Evolutionary conservation across 2,797 vertebrate genomes (phyloP).

Genomic region (Intellagama lesueurii): DNA sequence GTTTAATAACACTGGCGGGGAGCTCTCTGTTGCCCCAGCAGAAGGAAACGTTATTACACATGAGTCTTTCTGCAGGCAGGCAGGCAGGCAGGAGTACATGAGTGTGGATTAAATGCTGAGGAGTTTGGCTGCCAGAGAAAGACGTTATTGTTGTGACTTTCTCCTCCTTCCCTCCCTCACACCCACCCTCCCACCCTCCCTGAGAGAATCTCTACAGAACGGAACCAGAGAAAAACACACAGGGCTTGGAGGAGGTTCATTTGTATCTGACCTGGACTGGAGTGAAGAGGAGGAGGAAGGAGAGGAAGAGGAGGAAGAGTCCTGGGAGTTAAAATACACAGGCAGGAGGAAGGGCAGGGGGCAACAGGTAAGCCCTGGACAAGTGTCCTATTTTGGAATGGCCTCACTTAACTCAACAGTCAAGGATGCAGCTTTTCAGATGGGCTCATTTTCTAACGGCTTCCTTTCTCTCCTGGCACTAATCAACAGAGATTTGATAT

Average conservation of each 20-base stretch:
- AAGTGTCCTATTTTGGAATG: conserved; percentile 47
- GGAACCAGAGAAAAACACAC: conserved; percentile 66
- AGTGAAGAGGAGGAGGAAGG: conserved; percentile 63
- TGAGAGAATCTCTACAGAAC: conserved; percentile 65
- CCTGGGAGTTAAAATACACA: conserved; percentile 62
- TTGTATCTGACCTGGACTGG: conserved; percentile 56
- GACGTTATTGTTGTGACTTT: conserved; percentile 80
- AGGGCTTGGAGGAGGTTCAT: conserved; percentile 60
- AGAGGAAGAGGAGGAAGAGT: conserved; percentile 64
- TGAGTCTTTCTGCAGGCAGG: conserved; percentile 65
- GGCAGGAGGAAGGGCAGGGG: conserved; percentile 76
- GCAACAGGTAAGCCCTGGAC: conserved; percentile 77
- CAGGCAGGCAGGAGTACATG: conserved; percentile 40
- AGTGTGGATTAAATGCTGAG: conserved; percentile 66
- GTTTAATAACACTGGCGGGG: conserved; percentile 70
- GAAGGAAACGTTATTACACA: conserved; percentile 73
- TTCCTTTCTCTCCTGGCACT: background rate
- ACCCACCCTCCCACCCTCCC: conserved; percentile 64
- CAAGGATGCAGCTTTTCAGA: background rate
- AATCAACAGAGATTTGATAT: background rate
- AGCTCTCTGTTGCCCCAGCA: conserved; percentile 58
- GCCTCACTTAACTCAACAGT: conserved; percentile 5
- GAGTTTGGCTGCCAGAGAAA: conserved; percentile 81
- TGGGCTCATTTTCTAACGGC: background rate
- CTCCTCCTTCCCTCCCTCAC: conserved; percentile 66